A percentile compares a stretch with the other conserved stretches of the same genome.
phyloP scores from a whole-genome alignment of 2,888 invertebrate species.

The Xestoiulus laeticollis region DNA sequence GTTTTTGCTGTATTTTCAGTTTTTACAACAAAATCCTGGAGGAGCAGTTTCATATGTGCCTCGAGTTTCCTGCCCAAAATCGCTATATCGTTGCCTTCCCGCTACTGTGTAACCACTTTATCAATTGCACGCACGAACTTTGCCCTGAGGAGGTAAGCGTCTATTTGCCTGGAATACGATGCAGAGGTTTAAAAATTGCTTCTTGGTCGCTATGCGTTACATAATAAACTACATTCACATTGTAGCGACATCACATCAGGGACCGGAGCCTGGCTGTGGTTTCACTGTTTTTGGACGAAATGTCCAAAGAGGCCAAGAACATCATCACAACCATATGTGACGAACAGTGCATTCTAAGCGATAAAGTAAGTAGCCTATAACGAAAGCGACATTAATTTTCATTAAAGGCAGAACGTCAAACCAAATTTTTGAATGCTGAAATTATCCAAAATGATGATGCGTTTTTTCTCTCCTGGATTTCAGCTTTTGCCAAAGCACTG shows the following conservation, averaged over 20 bases:
- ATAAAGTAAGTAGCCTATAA: conserved; percentile 73
- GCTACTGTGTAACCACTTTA: conserved; percentile 96
- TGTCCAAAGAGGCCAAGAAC: conserved; percentile 98
- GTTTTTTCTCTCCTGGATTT: not conserved
- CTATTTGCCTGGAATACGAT: not conserved
- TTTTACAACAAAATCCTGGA: conserved; percentile 97
- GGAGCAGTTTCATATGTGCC: conserved; percentile 97
- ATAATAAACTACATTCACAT: conserved; percentile 46
- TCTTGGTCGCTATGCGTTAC: conserved; percentile 37
- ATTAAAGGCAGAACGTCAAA: not conserved
- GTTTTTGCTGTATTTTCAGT: conserved; percentile 61
- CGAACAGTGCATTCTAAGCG: conserved; percentile 96
- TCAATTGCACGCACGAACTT: conserved; percentile 96
- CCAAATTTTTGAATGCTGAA: no score
- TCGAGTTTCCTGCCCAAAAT: conserved; percentile 98
- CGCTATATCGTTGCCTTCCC: conserved; percentile 98
- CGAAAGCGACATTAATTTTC: not conserved
- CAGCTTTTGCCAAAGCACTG: conserved; percentile 90
- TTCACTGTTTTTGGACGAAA: conserved; percentile 97
- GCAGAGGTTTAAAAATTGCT: not conserved
- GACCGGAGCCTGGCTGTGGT: conserved; percentile 95
- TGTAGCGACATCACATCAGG: conserved; percentile 86
- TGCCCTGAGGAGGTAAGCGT: conserved; percentile 87
- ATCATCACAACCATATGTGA: conserved; percentile 99
- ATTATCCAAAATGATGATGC: no score